phyloP scores from a whole-genome alignment of 2,113 vertebrate genomes.

The Steatornis caripensis region DNA sequence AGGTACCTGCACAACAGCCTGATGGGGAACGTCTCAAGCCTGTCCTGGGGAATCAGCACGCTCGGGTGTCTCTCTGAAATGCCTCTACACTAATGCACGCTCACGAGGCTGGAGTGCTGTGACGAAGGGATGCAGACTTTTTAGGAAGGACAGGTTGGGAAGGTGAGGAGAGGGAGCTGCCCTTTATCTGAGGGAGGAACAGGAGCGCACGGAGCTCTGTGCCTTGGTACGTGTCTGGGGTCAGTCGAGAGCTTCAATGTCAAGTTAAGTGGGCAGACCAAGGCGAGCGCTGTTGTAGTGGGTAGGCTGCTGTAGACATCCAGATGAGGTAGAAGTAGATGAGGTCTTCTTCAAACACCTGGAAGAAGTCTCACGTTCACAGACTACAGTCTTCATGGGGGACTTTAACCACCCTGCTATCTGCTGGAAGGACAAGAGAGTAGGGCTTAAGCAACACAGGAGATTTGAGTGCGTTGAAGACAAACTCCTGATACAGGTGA shows the following conservation, averaged over 20 bases:
- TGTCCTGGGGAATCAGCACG: neutral
- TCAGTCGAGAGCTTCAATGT: neutral
- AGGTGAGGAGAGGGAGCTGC: neutral
- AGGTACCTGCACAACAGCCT: neutral
- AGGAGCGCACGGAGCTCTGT: neutral
- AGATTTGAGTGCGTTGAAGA: neutral
- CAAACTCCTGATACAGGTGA: neutral
- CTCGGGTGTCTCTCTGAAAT: neutral
- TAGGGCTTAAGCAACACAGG: neutral
- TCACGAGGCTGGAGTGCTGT: neutral
- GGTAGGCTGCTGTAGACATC: neutral
- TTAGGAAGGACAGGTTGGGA: neutral
- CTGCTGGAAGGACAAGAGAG: neutral
- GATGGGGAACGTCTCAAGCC: neutral
- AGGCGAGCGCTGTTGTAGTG: neutral
- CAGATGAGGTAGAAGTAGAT: neutral
- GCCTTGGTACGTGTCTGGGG: neutral
- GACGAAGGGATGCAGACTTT: neutral
- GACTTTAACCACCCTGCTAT: neutral
- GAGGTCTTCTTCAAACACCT: neutral
- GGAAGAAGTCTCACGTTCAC: neutral
- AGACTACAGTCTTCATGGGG: neutral
- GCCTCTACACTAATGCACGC: no score
- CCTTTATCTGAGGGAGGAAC: neutral
- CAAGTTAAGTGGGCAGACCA: neutral